Base-by-base conservation (phyloP, 1,140 invertebrate species). In the Listronotus oregonensis region DNA sequence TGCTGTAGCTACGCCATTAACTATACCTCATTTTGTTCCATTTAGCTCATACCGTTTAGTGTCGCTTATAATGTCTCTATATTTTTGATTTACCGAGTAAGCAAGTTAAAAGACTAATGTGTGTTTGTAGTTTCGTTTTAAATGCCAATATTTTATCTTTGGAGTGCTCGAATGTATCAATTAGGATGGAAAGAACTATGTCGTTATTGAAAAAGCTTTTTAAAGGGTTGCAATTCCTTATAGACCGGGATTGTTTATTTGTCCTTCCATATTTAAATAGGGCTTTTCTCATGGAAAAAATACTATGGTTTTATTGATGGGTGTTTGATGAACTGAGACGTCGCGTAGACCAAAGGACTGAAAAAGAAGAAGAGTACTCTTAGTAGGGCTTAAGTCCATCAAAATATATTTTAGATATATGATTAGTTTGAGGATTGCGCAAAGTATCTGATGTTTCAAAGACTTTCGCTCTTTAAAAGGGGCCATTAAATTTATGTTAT, bases 1-100 rank as follows among this genome's bases (percentile, higher is more conserved):
- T 34, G 68, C 44, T 14, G 54, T 66, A 9, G 59, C 67, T 31
- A 58, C 27, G 14, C 56, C 70, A 18, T 71, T 64, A 11, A 70
- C 46, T 18, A 67, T 17, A 46, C 70, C 70, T 32, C 62, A 17
- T 64, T 51, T 64, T 46, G 14, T n/a, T 55, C 56, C 34, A 39
- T n/a, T n/a, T n/a, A 39, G 58, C 62, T 17, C 27, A 39, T 62
- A 58, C 31, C 66, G 50, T 40, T 51, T 46, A 44, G n/a, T n/a
- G 42, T 61, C 49, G 10, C n/a, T 17, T 21, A 42, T 63, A 17
- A 64, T 64, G 57, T 68, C 44, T 17, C 40, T 39, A 15, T 27
- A 50, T 42, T 47, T 67, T 8, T 12, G 11, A 47, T 49, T 21
- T 34, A 49, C 31, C 14, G 27, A 21, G 3, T 55, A 17, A 10